Base-by-base conservation (phyloP, 2,797 vertebrate species). In the Darevskia nairensis region DNA sequence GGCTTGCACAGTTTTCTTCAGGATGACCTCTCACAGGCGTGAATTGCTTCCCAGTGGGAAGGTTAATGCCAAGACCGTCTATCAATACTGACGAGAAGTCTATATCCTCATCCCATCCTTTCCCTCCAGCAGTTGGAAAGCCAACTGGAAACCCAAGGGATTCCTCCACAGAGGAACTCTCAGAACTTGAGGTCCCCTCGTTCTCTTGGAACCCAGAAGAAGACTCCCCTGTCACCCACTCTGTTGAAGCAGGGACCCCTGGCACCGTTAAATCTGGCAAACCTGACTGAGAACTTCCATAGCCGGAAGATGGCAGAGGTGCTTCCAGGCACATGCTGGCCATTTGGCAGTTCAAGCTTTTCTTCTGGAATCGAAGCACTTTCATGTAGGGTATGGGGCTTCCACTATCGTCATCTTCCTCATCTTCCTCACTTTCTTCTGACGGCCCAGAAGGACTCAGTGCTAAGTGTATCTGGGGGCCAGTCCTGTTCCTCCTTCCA, bases 341-440 rank as follows among this genome's bases (percentile, higher is more conserved):
- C 11, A 25, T 2, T 44, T 88, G 89, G 0, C 8, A 41, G 72
- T 13, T 76, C 29, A 55, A 75, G 1, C 3, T 2, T 69, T 79
- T 91, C 89, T 17, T 90, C 46, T 92, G 82, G 80, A 94, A 93
- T 4, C 1, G 72, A 59, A 77, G 46, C 4, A 27, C 87, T 80
- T 71, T 82, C 0, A 64, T 27, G 87, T 96, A 95, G 6, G 86
- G 88, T 41, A 86, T 95, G 87, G 88, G 75, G 80, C 79, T 74
- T 39, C 86, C 41, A 0, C 77, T 44, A 17, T 93, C 89, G 0
- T 95, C 95, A 1, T 94, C 93, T 0, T 94, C 88, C 0, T 81
- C n/a, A 0, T 91, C 78, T 0, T 90, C 68, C 0, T 88, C 87
- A 7, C 77, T 41, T 6, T 4, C 46, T 8, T n/a, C n/a, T 3